Percentiles rank a stretch among this genome's conserved stretches.
These are phyloP conservation scores for Plutella xylostella DNA, from an alignment of 2,888 invertebrate species.

Conservation along the genomic window DNA sequence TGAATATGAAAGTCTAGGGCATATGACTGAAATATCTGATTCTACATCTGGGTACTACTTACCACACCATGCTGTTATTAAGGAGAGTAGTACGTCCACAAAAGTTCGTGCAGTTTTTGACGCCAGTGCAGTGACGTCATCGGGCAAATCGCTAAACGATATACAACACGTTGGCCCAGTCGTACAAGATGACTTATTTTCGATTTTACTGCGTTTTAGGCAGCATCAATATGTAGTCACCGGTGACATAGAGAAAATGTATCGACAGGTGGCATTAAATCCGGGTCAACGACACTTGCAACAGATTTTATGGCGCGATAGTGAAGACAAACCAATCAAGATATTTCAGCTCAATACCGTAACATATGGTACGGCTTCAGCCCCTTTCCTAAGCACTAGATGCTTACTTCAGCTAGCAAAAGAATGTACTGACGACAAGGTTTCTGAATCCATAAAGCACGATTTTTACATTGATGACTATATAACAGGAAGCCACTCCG, in stretches of 20 bases:
- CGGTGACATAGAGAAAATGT: constrained; percentile 20
- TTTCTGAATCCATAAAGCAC: constrained; percentile 3
- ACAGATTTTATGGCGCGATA: constrained; percentile 10
- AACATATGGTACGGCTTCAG: constrained; percentile 6
- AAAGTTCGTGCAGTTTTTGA: constrained; percentile 21
- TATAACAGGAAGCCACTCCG: constrained; percentile 1
- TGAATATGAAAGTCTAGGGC: constrained; percentile 14
- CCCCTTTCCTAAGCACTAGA: constrained; percentile 3
- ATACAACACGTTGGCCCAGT: constrained; percentile 8
- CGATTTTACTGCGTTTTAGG: constrained; percentile 4
- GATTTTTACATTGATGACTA: constrained; percentile 8
- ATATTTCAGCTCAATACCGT: constrained; percentile 5
- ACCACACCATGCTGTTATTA: constrained; percentile 20
- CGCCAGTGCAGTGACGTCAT: constrained; percentile 18
- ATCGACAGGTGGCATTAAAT: background rate
- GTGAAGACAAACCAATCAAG: constrained; percentile 2
- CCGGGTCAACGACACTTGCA: constrained; percentile 3
- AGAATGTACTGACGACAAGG: constrained; percentile 2
- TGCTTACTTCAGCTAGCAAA: constrained; percentile 7
- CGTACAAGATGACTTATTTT: constrained; percentile 7
- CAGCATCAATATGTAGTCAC: constrained; percentile 2
- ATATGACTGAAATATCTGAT: too few relatives aligned
- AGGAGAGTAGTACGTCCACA: constrained; percentile 16
- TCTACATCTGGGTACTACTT: too few relatives aligned
- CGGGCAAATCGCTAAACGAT: constrained; percentile 14